Evolutionary conservation across 2,113 vertebrate genomes (phyloP), one percentile per base, ranked within the genome.

Genomic region (Poicephalus meyeri): DNA sequence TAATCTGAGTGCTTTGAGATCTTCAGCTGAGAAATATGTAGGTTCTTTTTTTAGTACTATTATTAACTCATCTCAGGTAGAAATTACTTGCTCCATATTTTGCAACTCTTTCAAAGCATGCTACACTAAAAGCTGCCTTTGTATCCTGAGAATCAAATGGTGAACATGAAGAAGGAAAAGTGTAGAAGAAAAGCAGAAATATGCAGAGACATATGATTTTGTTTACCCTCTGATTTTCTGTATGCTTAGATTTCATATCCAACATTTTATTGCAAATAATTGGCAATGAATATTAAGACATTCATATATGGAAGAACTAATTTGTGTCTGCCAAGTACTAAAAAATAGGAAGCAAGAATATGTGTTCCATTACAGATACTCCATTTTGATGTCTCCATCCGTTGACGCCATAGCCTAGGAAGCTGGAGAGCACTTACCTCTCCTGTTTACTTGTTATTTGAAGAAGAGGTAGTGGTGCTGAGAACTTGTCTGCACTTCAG

Each of bases 1-100:
- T n/a, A n/a, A n/a, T n/a, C n/a, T n/a, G n/a, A 74, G 46, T 37
- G 41, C 55, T 89, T 83, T 83, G 72, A 82, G 72, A 76, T 86
- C 66, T 61, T 95, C 77, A 65, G 25, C 61, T 89, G 56, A 66
- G 61, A 74, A 89, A 61, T 70, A 70, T 12, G 41, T 86, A 66
- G 86, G 41, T 49, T 82, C 58, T 78, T 66, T 44, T 70, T 84
- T 88, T 84, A 77, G 84, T 80, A 84, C 79, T 66, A 47, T 50
- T 77, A 80, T 84, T 95, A 95, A 90, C 50, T 80, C 63, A 88
- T 53, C 50, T 66, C 63, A 42, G 68, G n/a, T 88, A 79, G 87
- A 88, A 84, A 84, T 80, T 25, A 66, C 63, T 90, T 80, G 31
- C 44, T 91, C 52, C 4, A 4, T 76, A 88, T 88, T 93, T 95